These are phyloP conservation scores for Copsychus sechellarum DNA, from an alignment of 2,113 vertebrate genomes.

Conservation along the genomic window DNA sequence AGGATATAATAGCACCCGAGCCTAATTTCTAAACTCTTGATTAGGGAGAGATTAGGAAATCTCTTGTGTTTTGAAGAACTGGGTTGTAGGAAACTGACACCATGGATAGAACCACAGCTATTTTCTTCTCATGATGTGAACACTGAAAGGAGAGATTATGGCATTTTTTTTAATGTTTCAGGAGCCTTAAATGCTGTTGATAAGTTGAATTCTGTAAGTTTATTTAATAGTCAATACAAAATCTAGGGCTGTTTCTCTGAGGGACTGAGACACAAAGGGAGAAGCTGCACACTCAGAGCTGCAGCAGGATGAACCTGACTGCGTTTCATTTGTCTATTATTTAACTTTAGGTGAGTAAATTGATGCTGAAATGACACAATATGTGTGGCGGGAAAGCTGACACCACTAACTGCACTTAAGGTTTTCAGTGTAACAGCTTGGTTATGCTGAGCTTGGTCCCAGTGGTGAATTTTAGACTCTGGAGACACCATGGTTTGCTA, in stretches of 20 bases:
- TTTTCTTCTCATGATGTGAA: background rate
- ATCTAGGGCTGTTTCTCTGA: background rate
- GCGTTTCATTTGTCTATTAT: background rate
- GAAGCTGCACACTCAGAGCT: background rate
- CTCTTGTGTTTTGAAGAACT: background rate
- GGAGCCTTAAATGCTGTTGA: background rate
- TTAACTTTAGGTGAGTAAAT: background rate
- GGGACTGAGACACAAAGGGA: background rate
- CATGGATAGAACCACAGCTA: background rate
- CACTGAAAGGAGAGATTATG: background rate
- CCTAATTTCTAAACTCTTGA: background rate
- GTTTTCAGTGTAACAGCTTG: background rate
- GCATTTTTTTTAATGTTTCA: background rate
- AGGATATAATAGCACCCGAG: fast-evolving
- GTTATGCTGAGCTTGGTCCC: background rate
- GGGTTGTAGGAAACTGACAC: background rate
- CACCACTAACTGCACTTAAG: background rate
- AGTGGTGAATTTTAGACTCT: background rate
- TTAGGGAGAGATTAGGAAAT: background rate
- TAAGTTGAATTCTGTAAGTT: background rate
- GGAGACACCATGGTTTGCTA: background rate
- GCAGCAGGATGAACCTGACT: background rate
- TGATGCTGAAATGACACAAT: background rate
- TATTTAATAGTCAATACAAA: background rate
- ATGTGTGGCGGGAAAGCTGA: background rate